Evolutionary conservation across 2,113 vertebrate genomes (phyloP).

Genomic region (Thamnophis sirtalis): DNA sequence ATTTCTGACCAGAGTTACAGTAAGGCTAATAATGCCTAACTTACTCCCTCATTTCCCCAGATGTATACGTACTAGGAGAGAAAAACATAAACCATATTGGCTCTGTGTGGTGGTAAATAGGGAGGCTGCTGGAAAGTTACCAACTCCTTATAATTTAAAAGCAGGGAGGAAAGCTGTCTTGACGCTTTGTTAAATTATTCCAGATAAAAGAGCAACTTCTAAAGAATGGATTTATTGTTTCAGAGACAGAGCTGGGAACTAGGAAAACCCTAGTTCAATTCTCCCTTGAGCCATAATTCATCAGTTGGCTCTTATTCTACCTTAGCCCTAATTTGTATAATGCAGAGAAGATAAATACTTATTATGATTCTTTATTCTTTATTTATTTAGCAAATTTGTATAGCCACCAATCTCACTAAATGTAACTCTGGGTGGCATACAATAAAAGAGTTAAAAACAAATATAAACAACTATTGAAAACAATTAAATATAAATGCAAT

Average conservation of each 20-base stretch:
- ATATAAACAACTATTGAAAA: background rate
- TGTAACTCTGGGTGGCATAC: background rate
- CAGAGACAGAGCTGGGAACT: background rate
- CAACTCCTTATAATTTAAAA: constrained; percentile 5
- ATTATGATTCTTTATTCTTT: background rate
- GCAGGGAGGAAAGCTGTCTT: background rate
- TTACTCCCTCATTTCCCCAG: constrained; percentile 12
- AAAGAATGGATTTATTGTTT: background rate
- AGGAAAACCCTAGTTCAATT: background rate
- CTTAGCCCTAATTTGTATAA: background rate
- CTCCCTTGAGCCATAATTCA: background rate
- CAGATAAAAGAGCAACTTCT: background rate
- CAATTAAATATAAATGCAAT: background rate
- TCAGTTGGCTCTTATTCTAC: background rate
- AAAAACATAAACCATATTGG: background rate
- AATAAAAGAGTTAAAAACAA: background rate
- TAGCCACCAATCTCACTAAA: background rate
- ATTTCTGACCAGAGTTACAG: background rate
- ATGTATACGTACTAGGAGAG: background rate
- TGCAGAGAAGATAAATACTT: background rate
- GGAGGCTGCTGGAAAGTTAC: constrained; percentile 4
- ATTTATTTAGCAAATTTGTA: background rate
- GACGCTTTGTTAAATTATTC: background rate
- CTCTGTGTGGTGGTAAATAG: background rate
- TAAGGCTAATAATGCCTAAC: constrained; percentile 1